phyloP scores from a whole-genome alignment of 2,888 invertebrate species.

The Acronicta leporina region DNA sequence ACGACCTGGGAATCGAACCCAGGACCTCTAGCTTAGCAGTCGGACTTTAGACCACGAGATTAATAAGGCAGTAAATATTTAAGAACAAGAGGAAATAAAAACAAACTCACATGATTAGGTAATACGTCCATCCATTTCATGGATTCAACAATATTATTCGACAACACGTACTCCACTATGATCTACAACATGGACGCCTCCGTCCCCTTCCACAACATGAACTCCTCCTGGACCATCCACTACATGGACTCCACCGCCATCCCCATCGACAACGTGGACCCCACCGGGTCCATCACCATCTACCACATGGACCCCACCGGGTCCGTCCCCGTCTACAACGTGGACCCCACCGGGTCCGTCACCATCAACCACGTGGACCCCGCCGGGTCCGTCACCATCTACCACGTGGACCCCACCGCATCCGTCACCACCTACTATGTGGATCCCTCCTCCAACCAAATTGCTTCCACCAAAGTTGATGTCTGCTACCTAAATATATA shows the following conservation, averaged over 20 bases:
- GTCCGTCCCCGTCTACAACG: not conserved
- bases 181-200: not conserved
- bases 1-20: too few relatives aligned
- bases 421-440: slow-evolving; percentile 39
- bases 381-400: not conserved
- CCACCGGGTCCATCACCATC: not conserved
- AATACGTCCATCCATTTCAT: not conserved
- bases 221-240: not conserved
- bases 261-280: not conserved
- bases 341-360: not conserved
- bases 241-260: not conserved
- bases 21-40: too few relatives aligned
- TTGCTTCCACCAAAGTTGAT: slow-evolving; percentile 10
- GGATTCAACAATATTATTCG: not conserved
- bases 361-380: not conserved
- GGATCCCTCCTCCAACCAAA: slow-evolving; percentile 36
- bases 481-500: not conserved
- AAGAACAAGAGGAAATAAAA: not conserved
- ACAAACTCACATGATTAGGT: not conserved
- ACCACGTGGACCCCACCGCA: slow-evolving; percentile 22
- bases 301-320: not conserved
- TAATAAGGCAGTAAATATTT: too few relatives aligned
- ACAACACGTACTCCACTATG: not conserved
- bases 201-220: not conserved
- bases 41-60: too few relatives aligned